Percentiles rank a stretch among this genome's conserved stretches.
Evolutionary conservation across 1,140 invertebrate species (phyloP).

Genomic region (Patella vulgata): DNA sequence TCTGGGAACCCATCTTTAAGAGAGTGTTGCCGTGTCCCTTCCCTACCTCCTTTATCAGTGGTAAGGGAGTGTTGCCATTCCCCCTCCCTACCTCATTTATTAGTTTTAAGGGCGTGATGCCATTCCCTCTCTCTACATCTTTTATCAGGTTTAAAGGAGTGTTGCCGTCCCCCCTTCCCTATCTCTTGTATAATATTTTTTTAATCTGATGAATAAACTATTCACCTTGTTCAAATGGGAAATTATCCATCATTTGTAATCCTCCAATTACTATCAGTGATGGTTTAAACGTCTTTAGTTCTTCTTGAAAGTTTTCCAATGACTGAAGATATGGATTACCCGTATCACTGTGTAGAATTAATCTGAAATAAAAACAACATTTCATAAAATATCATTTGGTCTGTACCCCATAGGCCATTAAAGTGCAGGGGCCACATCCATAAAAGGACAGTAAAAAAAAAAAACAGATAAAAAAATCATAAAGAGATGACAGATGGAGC

Average conservation of each 20-base stretch:
- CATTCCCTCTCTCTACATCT: too few species aligned
- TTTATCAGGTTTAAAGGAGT: too few species aligned
- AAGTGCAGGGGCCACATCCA: not conserved
- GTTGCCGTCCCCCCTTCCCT: too few species aligned
- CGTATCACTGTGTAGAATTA: constrained; percentile 86
- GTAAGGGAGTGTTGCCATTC: too few species aligned
- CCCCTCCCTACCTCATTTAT: too few species aligned
- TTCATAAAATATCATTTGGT: too few species aligned
- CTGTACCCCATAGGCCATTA: not conserved
- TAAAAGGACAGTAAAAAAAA: not conserved
- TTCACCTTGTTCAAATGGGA: constrained; percentile 76
- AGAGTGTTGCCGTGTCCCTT: too few species aligned
- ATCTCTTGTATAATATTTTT: too few species aligned
- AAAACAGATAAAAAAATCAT: not conserved
- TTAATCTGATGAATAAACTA: too few species aligned
- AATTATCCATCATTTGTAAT: constrained; percentile 92
- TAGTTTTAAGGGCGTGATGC: too few species aligned
- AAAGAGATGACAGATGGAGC: not conserved
- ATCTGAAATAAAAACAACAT: constrained; percentile 71
- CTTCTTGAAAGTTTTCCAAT: constrained; percentile 76
- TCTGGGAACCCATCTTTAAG: too few species aligned
- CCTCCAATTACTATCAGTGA: constrained; percentile 84
- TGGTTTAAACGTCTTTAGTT: constrained; percentile 76
- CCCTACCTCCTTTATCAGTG: too few species aligned
- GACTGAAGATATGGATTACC: constrained; percentile 83